Evolutionary conservation across 2,797 vertebrate species (phyloP), one percentile per base, ranked within the genome.

Genomic region (Syngnathus rostellatus): DNA sequence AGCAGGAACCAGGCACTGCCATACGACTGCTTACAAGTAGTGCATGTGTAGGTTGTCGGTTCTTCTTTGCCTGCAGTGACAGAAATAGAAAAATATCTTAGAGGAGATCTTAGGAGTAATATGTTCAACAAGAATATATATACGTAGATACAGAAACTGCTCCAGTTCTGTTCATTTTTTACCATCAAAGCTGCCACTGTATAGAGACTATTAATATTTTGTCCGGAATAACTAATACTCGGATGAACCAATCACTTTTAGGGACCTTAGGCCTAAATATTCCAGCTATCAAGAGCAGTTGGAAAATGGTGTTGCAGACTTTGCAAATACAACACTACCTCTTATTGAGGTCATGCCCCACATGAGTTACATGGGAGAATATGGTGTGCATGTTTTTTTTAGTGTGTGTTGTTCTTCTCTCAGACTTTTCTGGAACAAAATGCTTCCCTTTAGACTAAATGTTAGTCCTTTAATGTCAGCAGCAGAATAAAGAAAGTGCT

Each of bases 1-100:
- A 99, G 94, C 89, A 99, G 89, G 91, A 99, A 99, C 97, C 97
- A 99, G 89, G 97, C 97, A 79, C 95, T 98, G 92, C 93, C 94
- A 79, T 97, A 99, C 65, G 96, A 91, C 92, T 99, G 96, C 93
- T 99, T 98, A 88, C 97, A 99, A 83, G 96, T 98, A 81, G 95
- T 99, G 94, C 97, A 99, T 86, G 95, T 99, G 84, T 99, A 99
- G 90, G 94, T 98, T 91, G 94, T 97, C 72, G 97, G 97, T 92
- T 99, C 97, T 83, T 98, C 96, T 92, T 99, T 99, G 91, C 96
- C 97, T 99, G 91, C 76, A 81, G 88, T 67, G 89, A 88, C 81
- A 82, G 84, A 85, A 60, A 7, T 0, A 1, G 0, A 25, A 6
- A n/a, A 6, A n/a, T 17, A 57, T 79, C 59, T 45, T 16, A 23